Conservation (phyloP, 1,140 invertebrate genomes). For the Colletes latitarsis region DNA sequence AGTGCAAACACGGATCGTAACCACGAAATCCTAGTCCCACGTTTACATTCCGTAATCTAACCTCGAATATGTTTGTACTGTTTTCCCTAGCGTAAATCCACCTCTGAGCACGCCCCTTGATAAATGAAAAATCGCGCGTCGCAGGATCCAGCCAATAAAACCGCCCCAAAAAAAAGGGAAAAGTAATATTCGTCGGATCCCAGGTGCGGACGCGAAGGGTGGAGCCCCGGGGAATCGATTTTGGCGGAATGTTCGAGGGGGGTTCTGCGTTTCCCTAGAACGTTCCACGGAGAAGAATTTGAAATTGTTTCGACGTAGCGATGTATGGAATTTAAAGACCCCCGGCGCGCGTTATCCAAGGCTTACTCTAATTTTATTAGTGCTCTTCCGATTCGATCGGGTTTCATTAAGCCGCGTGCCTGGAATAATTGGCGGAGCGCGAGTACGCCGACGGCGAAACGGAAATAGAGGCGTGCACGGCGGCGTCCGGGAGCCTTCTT, state of each 20-base stretch:
- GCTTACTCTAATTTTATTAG: constrained; percentile 54
- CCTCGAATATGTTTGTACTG: no score
- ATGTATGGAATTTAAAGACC: constrained; percentile 61
- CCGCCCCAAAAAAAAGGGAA: no score
- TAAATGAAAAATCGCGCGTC: no score
- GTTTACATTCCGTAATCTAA: no score
- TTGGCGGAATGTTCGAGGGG: constrained; percentile 43
- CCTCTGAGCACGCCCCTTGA: no score
- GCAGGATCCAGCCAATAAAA: no score
- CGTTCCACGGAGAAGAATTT: constrained; percentile 52
- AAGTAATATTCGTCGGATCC: no score
- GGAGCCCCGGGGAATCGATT: constrained; percentile 40
- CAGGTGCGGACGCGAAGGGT: no score
- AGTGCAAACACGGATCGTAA: no score
- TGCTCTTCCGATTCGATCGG: constrained; percentile 38
- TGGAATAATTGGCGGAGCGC: constrained; percentile 49
- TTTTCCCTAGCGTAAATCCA: no score
- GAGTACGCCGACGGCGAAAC: not conserved
- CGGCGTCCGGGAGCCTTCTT: not conserved
- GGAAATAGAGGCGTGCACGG: constrained; percentile 4
- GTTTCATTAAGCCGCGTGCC: constrained; percentile 58
- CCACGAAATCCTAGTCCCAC: no score
- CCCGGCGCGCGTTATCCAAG: constrained; percentile 19
- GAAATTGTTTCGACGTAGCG: constrained; percentile 57
- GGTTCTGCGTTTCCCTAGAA: not conserved